phyloP scores from a whole-genome alignment of 2,797 vertebrate species.

The Siniperca undulata region DNA sequence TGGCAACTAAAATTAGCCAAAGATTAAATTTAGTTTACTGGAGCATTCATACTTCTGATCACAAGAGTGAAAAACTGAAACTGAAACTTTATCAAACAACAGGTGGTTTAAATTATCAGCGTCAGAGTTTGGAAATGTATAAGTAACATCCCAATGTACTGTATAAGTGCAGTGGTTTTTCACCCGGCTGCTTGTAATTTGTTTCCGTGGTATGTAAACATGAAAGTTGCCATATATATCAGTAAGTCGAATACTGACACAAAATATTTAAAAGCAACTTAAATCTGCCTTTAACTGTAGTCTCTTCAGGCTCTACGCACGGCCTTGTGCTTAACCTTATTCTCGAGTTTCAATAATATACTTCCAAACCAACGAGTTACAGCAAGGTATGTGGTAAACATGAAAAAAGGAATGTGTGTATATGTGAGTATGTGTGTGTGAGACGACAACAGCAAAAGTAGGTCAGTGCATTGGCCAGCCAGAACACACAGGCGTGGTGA shows the following conservation, averaged over 20 bases:
- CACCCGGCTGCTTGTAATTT: not conserved
- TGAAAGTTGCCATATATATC: not conserved
- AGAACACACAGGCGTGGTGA: constrained; percentile 78
- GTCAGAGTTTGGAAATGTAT: not conserved
- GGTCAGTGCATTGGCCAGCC: constrained; percentile 81
- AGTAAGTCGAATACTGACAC: not conserved
- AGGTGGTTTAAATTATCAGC: constrained; percentile 17
- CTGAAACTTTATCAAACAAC: constrained; percentile 10
- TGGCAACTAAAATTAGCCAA: not conserved
- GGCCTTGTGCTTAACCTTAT: constrained; percentile 18
- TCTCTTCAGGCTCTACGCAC: not conserved
- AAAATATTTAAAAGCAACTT: constrained; percentile 11
- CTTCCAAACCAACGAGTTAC: constrained; percentile 54
- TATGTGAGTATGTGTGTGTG: constrained; percentile 35
- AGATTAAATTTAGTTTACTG: not conserved
- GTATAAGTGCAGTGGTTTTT: not conserved
- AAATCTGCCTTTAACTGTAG: not conserved
- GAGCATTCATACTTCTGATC: not conserved
- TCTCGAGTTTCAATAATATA: constrained; percentile 51
- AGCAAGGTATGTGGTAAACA: constrained; percentile 73
- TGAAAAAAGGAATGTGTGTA: constrained; percentile 48
- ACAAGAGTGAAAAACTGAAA: not conserved
- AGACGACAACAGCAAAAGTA: constrained; percentile 81
- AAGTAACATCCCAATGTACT: not conserved
- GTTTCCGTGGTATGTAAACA: not conserved